phyloP scores from a whole-genome alignment of 2,113 vertebrate species.

The Semnopithecus entellus region DNA sequence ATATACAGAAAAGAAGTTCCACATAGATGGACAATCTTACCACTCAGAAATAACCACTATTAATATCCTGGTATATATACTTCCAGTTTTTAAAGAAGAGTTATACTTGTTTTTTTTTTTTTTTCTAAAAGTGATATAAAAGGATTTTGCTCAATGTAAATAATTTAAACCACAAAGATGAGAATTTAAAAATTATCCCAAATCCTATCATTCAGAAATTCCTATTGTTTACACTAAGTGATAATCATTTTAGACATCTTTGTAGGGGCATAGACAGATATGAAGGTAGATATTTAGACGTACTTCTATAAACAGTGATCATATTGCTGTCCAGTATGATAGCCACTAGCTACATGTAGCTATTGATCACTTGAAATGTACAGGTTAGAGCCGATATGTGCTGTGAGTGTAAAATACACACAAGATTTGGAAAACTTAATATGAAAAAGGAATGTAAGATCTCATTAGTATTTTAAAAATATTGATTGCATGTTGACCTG shows the following conservation, averaged over 20 bases:
- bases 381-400: background rate
- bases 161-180: background rate
- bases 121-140: background rate
- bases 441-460: background rate
- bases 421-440: background rate
- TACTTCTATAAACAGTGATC: background rate
- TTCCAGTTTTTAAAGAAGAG: background rate
- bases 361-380: background rate
- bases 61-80: background rate
- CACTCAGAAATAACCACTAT: background rate
- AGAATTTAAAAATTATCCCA: background rate
- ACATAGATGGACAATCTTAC: background rate
- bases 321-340: rapidly evolving
- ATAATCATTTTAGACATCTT: background rate
- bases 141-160: background rate
- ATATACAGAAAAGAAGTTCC: background rate
- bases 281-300: background rate
- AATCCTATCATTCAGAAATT: background rate
- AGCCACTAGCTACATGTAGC: rapidly evolving
- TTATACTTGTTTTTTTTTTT: background rate
- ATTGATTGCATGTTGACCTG: background rate
- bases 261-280: background rate
- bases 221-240: background rate
- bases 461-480: background rate
- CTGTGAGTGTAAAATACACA: background rate